Base-by-base conservation (phyloP, 2,888 invertebrate species). In the Drosophila rellima region DNA sequence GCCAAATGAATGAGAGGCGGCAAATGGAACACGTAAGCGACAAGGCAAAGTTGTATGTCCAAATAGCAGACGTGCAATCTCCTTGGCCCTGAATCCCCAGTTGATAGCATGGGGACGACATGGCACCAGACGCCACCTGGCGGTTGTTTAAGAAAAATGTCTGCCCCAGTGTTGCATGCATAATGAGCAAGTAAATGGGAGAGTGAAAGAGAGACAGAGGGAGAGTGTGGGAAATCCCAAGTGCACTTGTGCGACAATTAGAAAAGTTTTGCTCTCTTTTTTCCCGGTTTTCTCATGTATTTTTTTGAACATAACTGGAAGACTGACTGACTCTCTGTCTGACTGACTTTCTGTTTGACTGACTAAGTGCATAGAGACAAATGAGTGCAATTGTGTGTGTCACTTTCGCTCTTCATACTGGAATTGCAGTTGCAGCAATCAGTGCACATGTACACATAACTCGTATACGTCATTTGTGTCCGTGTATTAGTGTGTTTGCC, bases 211-310 rank as follows among this genome's bases (percentile, higher is more conserved):
- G 13, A 37, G 42, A 17, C 37, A 33, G 13, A 51, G 37, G 8
- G 50, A 37, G 18, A 13, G 20, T 17, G n/a, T 15, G 15, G 39
- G 23, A 10, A 20, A 18, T 42, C 55, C 31, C 74, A 55, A 79
- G 66, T 78, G 80, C 80, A 85, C 85, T 82, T 82, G 72, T 72
- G 70, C 72, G 69, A 85, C 82, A 82, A 85, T 82, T 82, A 82
- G 82, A 82, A 78, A 82, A 80, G 67, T 75, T 80, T 66, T 64
- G 44, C 33, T 55, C 23, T 33, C 5, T 20, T 35, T 10, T 37
- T 33, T 17, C 15, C 8, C 13, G 8, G 13, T 6, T 5, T 29
- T 11, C 17, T 26, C n/a, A 13, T 15, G 11, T 39, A 11, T 39
- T 37, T 20, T 37, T 11, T 45, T 26, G 3, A 26, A n/a, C 33